Evolutionary conservation across 2,113 vertebrate genomes (phyloP).

Genomic region (Gopherus evgoodei): DNA sequence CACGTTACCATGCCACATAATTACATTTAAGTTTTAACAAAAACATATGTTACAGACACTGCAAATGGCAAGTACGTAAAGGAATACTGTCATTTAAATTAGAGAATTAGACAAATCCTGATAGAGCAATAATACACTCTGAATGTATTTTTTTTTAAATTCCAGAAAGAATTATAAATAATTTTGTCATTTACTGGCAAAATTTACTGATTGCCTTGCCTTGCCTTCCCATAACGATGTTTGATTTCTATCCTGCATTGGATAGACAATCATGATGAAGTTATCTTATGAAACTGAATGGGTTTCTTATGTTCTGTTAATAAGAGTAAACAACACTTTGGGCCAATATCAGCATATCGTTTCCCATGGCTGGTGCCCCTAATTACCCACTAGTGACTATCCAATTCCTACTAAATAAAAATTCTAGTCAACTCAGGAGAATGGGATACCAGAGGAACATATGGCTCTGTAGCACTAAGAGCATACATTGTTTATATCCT

Average conservation of each 20-base stretch:
- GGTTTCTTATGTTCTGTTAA: neutral
- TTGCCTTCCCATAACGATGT: neutral
- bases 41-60: neutral
- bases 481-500: neutral
- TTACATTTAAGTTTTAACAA: neutral
- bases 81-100: neutral
- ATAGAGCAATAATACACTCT: neutral
- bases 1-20: neutral
- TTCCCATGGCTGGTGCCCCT: neutral
- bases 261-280: fast-evolving
- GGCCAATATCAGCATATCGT: neutral
- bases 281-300: neutral
- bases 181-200: neutral
- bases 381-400: neutral
- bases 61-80: neutral
- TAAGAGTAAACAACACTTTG: neutral
- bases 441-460: neutral
- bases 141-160: neutral
- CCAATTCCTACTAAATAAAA: neutral
- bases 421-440: neutral
- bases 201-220: neutral
- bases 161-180: neutral
- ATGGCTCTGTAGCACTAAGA: neutral
- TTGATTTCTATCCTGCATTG: neutral
- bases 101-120: neutral